Evolutionary conservation across 2,113 vertebrate genomes (phyloP).

Genomic region (Natator depressus): DNA sequence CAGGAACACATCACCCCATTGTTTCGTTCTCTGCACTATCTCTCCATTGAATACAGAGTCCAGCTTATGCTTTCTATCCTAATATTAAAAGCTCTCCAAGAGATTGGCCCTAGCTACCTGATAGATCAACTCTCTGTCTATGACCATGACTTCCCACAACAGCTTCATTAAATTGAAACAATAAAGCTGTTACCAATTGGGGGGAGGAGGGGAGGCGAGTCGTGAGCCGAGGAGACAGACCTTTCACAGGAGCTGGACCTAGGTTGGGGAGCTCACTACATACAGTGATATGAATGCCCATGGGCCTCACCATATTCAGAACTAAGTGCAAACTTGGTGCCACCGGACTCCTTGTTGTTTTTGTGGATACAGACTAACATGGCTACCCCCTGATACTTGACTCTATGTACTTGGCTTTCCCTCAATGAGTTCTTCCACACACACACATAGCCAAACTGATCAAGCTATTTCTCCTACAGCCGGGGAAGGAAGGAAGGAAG

Average conservation of each 20-base stretch:
- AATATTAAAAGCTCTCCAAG: background rate
- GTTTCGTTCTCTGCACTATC: background rate
- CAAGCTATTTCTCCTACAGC: constrained; percentile 40
- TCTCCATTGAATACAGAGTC: background rate
- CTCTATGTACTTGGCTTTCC: constrained; percentile 50
- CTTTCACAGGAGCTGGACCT: constrained; percentile 12
- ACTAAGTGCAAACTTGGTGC: constrained; percentile 8
- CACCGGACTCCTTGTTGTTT: too few species aligned
- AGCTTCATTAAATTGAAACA: constrained; percentile 51
- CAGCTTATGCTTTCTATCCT: background rate
- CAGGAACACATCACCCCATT: background rate
- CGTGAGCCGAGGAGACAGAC: constrained; percentile 15
- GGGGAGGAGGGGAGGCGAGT: background rate
- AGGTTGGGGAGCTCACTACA: constrained; percentile 29
- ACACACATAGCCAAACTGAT: background rate
- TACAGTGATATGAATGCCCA: background rate
- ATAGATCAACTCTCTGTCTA: background rate
- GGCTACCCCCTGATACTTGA: too few species aligned
- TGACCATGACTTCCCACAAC: constrained; percentile 39
- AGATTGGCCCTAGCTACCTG: background rate
- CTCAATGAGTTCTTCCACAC: constrained; percentile 16
- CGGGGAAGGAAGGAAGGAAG: constrained; percentile 24
- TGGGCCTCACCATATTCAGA: background rate
- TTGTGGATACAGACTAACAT: too few species aligned
- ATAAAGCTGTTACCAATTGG: constrained; percentile 2